Conservation (phyloP, 2,113 vertebrate genomes). For the Epinephelus cyanopodus region DNA sequence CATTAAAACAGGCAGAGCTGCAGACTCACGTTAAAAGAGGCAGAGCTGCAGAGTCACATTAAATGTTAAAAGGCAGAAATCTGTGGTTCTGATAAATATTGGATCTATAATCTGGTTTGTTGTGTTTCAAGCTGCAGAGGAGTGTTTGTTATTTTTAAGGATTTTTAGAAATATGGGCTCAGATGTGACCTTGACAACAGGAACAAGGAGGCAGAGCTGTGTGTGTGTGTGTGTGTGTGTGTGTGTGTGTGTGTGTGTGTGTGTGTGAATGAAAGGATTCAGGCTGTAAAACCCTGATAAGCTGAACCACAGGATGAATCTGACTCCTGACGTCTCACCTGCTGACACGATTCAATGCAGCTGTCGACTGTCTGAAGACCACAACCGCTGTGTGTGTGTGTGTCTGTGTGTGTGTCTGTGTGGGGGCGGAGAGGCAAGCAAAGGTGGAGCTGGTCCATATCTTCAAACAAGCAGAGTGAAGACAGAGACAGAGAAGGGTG, state of each 20-base stretch:
- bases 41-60: not conserved
- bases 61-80: not conserved
- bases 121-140: not conserved
- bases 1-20: not conserved
- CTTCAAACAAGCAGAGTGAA: conserved; percentile 41
- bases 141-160: conserved; percentile 38
- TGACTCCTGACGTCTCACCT: conserved; percentile 60
- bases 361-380: conserved; percentile 47
- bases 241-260: conserved; percentile 8
- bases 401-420: conserved; percentile 17
- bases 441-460: conserved; percentile 31
- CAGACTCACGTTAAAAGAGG: too few species aligned
- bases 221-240: conserved; percentile 20
- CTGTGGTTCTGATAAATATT: not conserved
- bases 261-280: conserved; percentile 27
- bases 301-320: conserved; percentile 54
- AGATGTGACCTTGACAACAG: conserved; percentile 58
- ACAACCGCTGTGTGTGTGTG: conserved; percentile 9
- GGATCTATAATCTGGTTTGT: conserved; percentile 4
- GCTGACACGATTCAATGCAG: conserved; percentile 65
- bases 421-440: conserved; percentile 32
- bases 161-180: conserved; percentile 38
- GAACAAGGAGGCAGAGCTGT: conserved; percentile 1
- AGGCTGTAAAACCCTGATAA: conserved; percentile 70
- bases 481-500: conserved; percentile 27